phyloP scores from a whole-genome alignment of 2,797 vertebrate species.

The Dryobates pubescens region DNA sequence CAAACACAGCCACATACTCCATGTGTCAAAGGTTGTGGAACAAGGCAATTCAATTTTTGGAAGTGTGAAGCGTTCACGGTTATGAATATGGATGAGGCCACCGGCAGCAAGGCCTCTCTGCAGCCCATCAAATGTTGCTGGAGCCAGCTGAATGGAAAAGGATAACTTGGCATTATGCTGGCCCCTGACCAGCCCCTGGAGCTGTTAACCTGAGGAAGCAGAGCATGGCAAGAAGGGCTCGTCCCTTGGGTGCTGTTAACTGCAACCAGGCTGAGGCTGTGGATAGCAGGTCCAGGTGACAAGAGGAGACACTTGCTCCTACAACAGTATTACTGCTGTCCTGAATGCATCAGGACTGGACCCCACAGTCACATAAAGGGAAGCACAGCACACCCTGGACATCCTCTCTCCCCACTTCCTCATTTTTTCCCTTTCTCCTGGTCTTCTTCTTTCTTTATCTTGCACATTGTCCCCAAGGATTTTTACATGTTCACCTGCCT shows the following conservation, averaged over 20 bases:
- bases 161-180: not conserved
- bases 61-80: not conserved
- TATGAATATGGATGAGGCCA: conserved; percentile 40
- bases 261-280: not conserved
- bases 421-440: not conserved
- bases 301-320: not conserved
- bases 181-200: not conserved
- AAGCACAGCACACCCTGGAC: not conserved
- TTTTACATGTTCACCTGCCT: not conserved
- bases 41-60: not conserved
- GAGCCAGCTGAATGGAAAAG: not conserved
- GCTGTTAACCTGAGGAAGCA: not conserved
- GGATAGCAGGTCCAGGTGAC: not conserved
- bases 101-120: not conserved
- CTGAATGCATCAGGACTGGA: not conserved
- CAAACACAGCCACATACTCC: not conserved
- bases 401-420: not conserved
- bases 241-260: fast-evolving
- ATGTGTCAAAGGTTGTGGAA: not conserved
- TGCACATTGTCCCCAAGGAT: not conserved
- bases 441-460: not conserved
- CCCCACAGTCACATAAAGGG: fast-evolving
- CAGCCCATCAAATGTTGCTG: not conserved
- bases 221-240: not conserved
- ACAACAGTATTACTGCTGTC: not conserved